Evolutionary conservation across 2,797 vertebrate genomes (phyloP).

Genomic region (Nyctibius grandis): DNA sequence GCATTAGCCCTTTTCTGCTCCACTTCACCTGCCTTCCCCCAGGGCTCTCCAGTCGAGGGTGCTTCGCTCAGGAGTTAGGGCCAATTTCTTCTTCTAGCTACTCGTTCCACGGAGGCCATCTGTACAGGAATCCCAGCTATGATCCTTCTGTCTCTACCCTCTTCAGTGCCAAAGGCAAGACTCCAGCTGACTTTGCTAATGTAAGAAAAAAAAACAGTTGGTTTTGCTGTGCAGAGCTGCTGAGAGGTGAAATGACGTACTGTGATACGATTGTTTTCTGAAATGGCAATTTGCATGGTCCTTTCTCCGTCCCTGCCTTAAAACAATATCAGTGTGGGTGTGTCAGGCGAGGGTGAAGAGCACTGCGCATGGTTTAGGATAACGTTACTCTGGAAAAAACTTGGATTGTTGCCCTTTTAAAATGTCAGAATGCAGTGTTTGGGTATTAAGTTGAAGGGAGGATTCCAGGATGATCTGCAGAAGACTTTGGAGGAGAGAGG

Average conservation of each 20-base stretch:
- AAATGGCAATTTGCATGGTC: background rate
- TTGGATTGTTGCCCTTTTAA: background rate
- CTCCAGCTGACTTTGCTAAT: background rate
- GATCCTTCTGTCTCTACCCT: slow-evolving; percentile 33
- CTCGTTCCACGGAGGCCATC: background rate
- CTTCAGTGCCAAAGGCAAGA: background rate
- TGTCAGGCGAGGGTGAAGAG: background rate
- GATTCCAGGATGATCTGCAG: background rate
- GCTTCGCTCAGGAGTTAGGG: background rate
- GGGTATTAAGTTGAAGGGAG: background rate
- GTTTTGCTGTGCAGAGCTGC: background rate
- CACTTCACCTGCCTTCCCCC: fast-evolving
- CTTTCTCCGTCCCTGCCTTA: background rate
- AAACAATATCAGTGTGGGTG: background rate
- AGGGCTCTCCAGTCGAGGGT: background rate
- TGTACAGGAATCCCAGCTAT: slow-evolving; percentile 40
- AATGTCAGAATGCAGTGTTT: background rate
- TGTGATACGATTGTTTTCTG: background rate
- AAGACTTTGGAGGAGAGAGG: background rate
- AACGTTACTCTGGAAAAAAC: background rate
- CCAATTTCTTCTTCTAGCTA: background rate
- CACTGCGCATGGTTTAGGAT: background rate
- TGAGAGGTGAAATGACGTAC: background rate
- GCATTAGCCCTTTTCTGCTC: background rate
- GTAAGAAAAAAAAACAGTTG: background rate